Base-by-base conservation (phyloP, 2,113 vertebrate genomes). In the Pomatostomus ruficeps region DNA sequence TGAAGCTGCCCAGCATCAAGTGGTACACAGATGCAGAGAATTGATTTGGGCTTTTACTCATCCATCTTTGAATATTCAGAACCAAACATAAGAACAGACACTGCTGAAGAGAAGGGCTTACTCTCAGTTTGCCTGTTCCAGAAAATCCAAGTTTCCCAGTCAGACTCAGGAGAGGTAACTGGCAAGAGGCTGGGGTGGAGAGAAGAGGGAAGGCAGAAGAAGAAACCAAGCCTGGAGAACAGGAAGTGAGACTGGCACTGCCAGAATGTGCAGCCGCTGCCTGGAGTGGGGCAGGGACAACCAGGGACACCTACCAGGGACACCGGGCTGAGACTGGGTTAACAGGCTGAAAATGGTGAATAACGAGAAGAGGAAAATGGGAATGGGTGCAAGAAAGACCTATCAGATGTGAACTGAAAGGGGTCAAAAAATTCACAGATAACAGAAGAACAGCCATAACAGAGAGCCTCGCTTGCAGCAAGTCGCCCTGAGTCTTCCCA, bases 221-320 rank as follows among this genome's bases (percentile, higher is more conserved):
- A 57, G 31, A 73, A 75, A 26, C 5, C 29, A 46, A 63, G 26
- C 17, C n/a, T n/a, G 20, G 36, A 52, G 55, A 72, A 42, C 12
- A 61, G 51, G 15, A 59, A 28, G 54, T 4, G 15, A 79, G 54
- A 65, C 11, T 16, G 67, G 54, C 40, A 68, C 40, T 51, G 77
- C 23, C 78, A 78, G 81, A 11, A 15, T 0, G 1, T 25, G n/a
- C 51, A 85, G 14, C 51, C 0, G 0, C 62, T 63, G 66, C 29
- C 43, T 58, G 48, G 19, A 46, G 12, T 2, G 8, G 33, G 62
- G 79, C 31, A 66, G 70, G 80, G 62, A 42, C 1, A 9, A 10
- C 70, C n/a, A 63, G 35, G 26, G n/a, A n/a, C n/a, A n/a, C 31
- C 52, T 81, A 43, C 21, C 66, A 67, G 21, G 36, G 62, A n/a